A percentile compares a stretch with the other conserved stretches of the same genome.
These are phyloP conservation scores for Leptogaster cylindrica DNA, from an alignment of 2,888 invertebrate species.

Conservation along the genomic window DNA sequence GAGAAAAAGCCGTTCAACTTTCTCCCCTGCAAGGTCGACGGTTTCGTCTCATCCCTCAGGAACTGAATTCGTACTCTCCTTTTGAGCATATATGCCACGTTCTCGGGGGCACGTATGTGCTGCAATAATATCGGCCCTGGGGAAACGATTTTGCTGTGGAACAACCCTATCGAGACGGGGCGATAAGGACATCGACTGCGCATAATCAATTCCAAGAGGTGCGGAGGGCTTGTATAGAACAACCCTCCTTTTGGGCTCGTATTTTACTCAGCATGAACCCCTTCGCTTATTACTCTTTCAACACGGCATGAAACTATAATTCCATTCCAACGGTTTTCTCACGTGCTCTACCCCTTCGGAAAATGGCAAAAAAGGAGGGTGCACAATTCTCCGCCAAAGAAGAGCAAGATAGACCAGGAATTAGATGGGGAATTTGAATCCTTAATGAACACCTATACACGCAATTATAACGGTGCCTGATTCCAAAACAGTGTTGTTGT, in stretches of 20 bases:
- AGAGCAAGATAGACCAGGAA: neutral
- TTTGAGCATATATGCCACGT: constrained; percentile 19
- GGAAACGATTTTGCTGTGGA: no score
- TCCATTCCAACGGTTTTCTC: neutral
- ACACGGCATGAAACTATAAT: neutral
- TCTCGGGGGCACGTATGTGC: constrained; percentile 12
- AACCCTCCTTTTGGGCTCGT: neutral
- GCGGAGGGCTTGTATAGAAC: neutral
- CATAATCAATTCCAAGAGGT: constrained; percentile 3
- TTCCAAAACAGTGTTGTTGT: neutral
- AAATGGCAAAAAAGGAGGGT: neutral
- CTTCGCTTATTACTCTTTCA: neutral
- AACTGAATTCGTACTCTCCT: neutral
- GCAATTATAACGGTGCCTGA: constrained; percentile 1
- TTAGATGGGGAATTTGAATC: neutral
- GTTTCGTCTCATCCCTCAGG: neutral
- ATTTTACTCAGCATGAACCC: neutral
- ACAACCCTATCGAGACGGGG: constrained; percentile 22
- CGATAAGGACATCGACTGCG: constrained; percentile 11
- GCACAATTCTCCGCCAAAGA: neutral
- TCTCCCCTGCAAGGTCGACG: neutral
- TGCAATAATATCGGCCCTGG: constrained; percentile 4
- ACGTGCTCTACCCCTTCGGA: constrained; percentile 8
- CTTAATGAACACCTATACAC: neutral
- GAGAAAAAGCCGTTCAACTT: constrained; percentile 2